Conservation (phyloP, 2,113 vertebrate species). For the Oxyura jamaicensis region DNA sequence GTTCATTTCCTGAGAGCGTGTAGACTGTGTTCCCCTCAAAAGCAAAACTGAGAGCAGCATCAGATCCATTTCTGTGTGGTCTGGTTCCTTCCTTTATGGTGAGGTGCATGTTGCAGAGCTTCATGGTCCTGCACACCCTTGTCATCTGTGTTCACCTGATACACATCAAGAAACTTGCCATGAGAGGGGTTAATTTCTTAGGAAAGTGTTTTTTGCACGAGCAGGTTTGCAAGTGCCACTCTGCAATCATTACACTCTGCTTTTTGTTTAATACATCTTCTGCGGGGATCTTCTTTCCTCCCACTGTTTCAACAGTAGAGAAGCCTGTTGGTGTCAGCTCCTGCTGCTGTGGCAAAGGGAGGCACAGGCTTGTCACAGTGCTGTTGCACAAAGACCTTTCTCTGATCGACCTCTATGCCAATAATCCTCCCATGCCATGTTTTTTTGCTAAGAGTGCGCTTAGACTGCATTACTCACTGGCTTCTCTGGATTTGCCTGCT, state of each 20-base stretch:
- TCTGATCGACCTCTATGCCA: background rate
- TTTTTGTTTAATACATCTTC: background rate
- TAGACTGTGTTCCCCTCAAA: background rate
- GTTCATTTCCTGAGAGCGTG: background rate
- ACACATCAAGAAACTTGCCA: fast-evolving
- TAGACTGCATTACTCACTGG: background rate
- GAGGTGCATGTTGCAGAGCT: background rate
- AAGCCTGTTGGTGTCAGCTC: background rate
- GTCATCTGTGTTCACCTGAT: background rate
- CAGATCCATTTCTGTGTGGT: background rate
- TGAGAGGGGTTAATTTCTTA: background rate
- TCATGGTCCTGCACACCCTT: background rate
- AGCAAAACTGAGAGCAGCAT: background rate
- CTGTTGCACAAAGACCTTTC: background rate
- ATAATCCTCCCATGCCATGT: background rate
- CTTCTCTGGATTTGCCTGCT: background rate
- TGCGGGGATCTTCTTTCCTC: background rate
- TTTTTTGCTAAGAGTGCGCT: background rate
- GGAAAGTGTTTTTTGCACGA: background rate
- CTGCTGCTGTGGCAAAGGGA: background rate
- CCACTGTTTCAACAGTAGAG: background rate
- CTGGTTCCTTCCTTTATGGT: background rate
- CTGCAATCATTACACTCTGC: background rate
- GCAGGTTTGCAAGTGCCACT: fast-evolving
- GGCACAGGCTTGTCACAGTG: fast-evolving